phyloP scores from a whole-genome alignment of 2,797 vertebrate species.

The Onychomys torridus region DNA sequence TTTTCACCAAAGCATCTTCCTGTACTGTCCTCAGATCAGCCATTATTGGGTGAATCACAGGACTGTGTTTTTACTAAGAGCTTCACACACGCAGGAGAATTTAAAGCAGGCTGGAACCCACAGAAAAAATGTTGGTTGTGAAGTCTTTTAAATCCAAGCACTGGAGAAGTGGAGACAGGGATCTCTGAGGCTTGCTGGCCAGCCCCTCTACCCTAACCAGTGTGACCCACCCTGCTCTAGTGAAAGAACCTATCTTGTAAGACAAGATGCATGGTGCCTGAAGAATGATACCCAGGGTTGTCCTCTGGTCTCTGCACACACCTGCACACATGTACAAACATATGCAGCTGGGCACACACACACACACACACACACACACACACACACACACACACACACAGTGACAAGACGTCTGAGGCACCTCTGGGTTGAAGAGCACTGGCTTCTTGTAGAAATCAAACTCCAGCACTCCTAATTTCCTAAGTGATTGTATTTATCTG shows the following conservation, averaged over 20 bases:
- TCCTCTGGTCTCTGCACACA: not conserved
- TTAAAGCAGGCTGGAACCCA: not conserved
- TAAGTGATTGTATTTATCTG: not conserved
- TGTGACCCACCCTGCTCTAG: not conserved
- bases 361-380: not conserved
- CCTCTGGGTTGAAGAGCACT: conserved; percentile 17
- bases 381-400: not conserved
- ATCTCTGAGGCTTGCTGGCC: not conserved
- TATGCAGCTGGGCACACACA: not conserved
- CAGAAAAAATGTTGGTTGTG: not conserved
- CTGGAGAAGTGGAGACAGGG: not conserved
- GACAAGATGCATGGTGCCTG: not conserved
- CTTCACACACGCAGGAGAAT: conserved; percentile 47
- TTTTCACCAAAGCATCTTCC: conserved; percentile 76
- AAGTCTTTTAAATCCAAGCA: not conserved
- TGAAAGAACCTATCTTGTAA: not conserved
- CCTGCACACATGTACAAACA: not conserved
- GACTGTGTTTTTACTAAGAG: conserved; percentile 67
- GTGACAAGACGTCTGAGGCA: not conserved
- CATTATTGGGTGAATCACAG: conserved; percentile 77
- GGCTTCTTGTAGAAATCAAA: conserved; percentile 43
- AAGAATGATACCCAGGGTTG: not conserved
- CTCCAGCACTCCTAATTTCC: conserved; percentile 16
- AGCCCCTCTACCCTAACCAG: not conserved
- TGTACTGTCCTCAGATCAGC: conserved; percentile 73